Evolutionary conservation across 2,888 invertebrate genomes (phyloP).

Genomic region (Pemphredon lugubris): DNA sequence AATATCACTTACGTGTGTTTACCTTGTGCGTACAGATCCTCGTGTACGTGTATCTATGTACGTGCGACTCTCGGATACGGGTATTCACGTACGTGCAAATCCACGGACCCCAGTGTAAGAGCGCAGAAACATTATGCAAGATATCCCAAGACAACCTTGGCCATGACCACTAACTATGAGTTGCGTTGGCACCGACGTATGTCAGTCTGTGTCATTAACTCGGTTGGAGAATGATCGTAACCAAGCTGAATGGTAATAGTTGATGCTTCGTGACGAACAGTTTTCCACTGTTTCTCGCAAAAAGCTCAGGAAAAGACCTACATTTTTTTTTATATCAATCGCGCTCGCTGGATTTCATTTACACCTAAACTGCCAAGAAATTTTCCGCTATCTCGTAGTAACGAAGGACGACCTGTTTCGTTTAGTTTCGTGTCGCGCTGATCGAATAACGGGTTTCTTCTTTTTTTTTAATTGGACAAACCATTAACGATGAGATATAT

Average conservation of each 20-base stretch:
- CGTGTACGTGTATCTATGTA: too few relatives aligned
- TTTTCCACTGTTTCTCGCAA: neutral
- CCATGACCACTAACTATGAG: slow-evolving; percentile 57
- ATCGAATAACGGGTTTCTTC: too few relatives aligned
- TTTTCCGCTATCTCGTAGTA: neutral
- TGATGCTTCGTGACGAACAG: neutral
- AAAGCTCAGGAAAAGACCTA: neutral
- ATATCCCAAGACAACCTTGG: slow-evolving; percentile 47
- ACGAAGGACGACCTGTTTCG: neutral
- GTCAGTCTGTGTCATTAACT: slow-evolving; percentile 43
- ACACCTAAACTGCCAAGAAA: neutral
- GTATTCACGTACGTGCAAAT: slow-evolving; percentile 3
- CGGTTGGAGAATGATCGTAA: slow-evolving; percentile 21
- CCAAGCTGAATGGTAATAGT: neutral
- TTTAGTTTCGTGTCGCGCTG: too few relatives aligned
- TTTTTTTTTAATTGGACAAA: too few relatives aligned
- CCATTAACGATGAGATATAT: too few relatives aligned
- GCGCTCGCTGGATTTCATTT: neutral
- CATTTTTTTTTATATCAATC: neutral
- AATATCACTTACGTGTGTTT: neutral
- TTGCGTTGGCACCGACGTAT: slow-evolving; percentile 25
- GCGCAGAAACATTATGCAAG: slow-evolving; percentile 54
- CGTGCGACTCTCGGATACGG: slow-evolving; percentile 5
- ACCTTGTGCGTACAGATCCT: too few relatives aligned
- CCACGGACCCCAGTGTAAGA: neutral